Conservation (phyloP, 2,113 vertebrate species). For the Corythoichthys haematopterus region DNA sequence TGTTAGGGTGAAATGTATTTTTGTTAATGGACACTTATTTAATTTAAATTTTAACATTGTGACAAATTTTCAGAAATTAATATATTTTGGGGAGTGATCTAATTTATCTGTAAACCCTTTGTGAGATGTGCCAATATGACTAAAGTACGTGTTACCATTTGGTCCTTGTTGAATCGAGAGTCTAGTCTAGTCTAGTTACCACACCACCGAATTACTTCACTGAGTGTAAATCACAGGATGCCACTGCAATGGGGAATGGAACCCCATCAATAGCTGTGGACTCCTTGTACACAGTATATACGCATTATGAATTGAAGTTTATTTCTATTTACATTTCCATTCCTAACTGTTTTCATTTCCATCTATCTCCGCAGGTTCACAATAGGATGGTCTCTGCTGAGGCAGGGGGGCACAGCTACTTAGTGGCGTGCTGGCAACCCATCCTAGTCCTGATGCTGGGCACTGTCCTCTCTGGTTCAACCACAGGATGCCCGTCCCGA, state of each 20-base stretch:
- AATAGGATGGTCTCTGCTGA: conserved; percentile 90
- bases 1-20: too few species aligned
- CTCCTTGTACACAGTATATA: neutral
- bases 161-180: neutral
- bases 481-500: conserved; percentile 91
- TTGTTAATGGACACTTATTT: too few species aligned
- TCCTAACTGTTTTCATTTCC: conserved; percentile 23
- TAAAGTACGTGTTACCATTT: too few species aligned
- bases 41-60: too few species aligned
- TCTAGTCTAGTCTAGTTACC: neutral
- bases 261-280: neutral
- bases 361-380: conserved; percentile 79
- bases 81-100: too few species aligned
- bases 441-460: conserved; percentile 96
- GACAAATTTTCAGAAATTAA: too few species aligned
- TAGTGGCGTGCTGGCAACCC: conserved; percentile 97
- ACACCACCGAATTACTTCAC: too few species aligned
- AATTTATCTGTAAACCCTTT: too few species aligned
- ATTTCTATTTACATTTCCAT: conserved; percentile 31
- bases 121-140: too few species aligned
- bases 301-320: neutral
- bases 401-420: conserved; percentile 88
- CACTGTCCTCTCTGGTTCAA: conserved; percentile 90
- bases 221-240: too few species aligned
- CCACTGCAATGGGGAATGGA: neutral